Evolutionary conservation across 2,113 vertebrate species (phyloP).

Genomic region (Indri indri): DNA sequence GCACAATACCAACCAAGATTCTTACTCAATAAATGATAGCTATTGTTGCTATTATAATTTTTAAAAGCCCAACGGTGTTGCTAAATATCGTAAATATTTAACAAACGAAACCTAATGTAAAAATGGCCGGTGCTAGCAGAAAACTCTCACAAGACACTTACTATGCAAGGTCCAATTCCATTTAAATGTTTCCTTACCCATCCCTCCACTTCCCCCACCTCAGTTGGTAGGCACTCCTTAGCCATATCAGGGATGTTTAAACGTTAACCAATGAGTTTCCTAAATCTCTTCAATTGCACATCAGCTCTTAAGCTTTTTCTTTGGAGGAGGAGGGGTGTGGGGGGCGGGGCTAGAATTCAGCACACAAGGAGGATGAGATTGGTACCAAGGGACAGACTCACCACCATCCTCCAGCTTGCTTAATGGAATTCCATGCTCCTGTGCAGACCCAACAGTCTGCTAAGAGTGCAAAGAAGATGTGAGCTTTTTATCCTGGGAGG

Average conservation of each 20-base stretch:
- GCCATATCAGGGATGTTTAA: neutral
- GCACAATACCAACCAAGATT: neutral
- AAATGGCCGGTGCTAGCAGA: neutral
- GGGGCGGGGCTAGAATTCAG: neutral
- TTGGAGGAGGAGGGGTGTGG: neutral
- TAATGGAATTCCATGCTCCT: neutral
- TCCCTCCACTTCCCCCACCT: neutral
- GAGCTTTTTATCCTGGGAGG: constrained; percentile 16
- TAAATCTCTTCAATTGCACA: neutral
- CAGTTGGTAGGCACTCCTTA: neutral
- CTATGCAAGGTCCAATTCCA: neutral
- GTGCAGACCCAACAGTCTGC: neutral
- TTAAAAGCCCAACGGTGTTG: neutral
- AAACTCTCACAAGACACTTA: neutral
- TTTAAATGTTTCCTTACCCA: neutral
- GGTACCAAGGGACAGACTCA: neutral
- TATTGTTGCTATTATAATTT: neutral
- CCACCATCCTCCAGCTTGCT: neutral
- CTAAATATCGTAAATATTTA: neutral
- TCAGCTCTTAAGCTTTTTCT: neutral
- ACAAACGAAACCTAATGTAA: neutral
- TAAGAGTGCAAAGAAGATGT: neutral
- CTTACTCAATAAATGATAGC: neutral
- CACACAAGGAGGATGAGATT: neutral
- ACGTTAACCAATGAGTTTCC: neutral